Conservation (phyloP, 2,113 vertebrate species). For the Sterna hirundo region DNA sequence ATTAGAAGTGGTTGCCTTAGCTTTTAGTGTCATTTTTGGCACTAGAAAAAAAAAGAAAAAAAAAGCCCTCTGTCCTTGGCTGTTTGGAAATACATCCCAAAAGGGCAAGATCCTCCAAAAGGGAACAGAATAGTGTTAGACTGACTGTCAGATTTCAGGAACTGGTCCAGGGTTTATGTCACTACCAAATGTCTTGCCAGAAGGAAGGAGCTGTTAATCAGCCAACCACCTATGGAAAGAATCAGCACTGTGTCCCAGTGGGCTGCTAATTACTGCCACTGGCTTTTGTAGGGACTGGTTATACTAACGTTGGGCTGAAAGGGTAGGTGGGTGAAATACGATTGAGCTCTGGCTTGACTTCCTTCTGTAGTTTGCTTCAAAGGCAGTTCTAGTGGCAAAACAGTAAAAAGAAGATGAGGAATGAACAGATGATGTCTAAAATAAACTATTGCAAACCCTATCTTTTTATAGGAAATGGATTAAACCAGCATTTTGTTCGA, state of each 20-base stretch:
- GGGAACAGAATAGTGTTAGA: neutral
- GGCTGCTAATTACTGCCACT: neutral
- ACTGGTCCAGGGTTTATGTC: neutral
- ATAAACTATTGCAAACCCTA: neutral
- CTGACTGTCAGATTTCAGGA: conserved; percentile 3
- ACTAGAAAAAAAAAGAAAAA: neutral
- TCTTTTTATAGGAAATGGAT: neutral
- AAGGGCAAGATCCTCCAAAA: conserved; percentile 10
- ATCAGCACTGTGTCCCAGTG: neutral
- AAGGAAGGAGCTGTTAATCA: neutral
- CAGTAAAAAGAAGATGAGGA: neutral
- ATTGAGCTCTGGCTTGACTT: neutral
- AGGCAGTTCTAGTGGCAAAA: neutral
- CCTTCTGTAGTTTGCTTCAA: neutral
- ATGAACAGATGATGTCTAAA: neutral
- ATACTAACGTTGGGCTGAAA: neutral
- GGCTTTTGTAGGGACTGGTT: neutral
- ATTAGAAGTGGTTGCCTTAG: neutral
- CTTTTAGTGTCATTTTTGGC: neutral
- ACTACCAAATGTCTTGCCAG: neutral
- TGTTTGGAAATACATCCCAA: neutral
- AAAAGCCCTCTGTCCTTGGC: neutral
- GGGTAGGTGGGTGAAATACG: neutral
- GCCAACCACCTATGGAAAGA: neutral
- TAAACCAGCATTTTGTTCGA: neutral